Evolutionary conservation across 2,888 invertebrate genomes (phyloP), one percentile per base, ranked within the genome.

Genomic region (Drosophila flavopinicola): DNA sequence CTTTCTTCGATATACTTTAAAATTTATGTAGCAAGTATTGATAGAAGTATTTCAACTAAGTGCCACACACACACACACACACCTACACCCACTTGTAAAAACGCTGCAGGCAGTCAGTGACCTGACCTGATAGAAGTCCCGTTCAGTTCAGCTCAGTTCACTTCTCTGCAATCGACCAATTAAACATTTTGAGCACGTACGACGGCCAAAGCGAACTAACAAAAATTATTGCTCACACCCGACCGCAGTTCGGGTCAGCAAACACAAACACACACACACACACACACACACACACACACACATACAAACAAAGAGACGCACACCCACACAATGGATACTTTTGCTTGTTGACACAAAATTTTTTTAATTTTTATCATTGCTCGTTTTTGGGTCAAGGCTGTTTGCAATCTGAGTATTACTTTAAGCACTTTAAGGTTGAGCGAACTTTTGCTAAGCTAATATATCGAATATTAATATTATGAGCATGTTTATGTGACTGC

Each of bases 111-210:
- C 52, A n/a, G 38, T 51, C 45, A 60, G 42, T 44, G 52, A 39
- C 32, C 47, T 13, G 20, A 20, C 20, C 20, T 20, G 20, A 23
- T n/a, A 17, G 13, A n/a, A 10, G 11, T 33, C 5, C 29, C 42
- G 20, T 27, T 13, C 24, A 24, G 30, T 25, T 24, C 33, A 29
- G 42, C 13, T 24, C 35, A 30, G 59, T 42, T 56, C 52, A 33
- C 49, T 42, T 56, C 52, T 30, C 49, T 41, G 67, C 59, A 57
- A 53, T 61, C 64, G 41, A 35, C 20, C 66, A 80, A 78, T 85
- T 74, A 74, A 61, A 45, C 60, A 78, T 70, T 80, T 65, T 67
- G 53, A 58, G 58, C 78, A 78, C 85, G 78, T 78, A 58, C 80
- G 24, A 42, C 23, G 47, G 33, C 32, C 71, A 48, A 48, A 57